A percentile compares a stretch with the other conserved stretches of the same genome.
Evolutionary conservation across 2,113 vertebrate species (phyloP).

Genomic region (Chloropsis hardwickii): DNA sequence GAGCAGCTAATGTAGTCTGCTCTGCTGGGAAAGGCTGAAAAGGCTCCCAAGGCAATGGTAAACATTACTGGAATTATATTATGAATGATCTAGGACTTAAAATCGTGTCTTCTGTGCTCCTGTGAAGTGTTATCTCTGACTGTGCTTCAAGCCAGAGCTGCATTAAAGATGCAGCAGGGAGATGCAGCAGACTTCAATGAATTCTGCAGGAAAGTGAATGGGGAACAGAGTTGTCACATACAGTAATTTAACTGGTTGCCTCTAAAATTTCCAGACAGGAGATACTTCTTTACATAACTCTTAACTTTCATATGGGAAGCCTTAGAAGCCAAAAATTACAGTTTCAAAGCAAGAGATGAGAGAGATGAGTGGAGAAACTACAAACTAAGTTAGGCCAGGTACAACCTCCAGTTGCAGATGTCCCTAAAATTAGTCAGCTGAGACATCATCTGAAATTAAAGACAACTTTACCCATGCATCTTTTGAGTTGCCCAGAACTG

Average conservation of each 20-base stretch:
- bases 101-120: background rate
- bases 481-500: background rate
- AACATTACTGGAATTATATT: slow-evolving; percentile 18
- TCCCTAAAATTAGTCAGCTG: background rate
- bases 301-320: background rate
- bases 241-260: background rate
- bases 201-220: background rate
- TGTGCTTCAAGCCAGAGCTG: background rate
- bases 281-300: background rate
- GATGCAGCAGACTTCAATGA: background rate
- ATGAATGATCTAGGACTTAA: background rate
- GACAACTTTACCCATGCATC: background rate
- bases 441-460: background rate
- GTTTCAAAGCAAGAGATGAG: background rate
- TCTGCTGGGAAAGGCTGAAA: background rate
- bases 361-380: background rate
- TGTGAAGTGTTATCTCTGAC: slow-evolving; percentile 11
- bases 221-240: background rate
- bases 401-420: background rate
- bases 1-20: background rate
- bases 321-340: background rate
- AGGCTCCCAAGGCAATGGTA: slow-evolving; percentile 19
- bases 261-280: background rate
- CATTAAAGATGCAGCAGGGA: slow-evolving; percentile 48
- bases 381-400: background rate